Base-by-base conservation (phyloP, 2,113 vertebrate genomes). In the Carlito syrichta region DNA sequence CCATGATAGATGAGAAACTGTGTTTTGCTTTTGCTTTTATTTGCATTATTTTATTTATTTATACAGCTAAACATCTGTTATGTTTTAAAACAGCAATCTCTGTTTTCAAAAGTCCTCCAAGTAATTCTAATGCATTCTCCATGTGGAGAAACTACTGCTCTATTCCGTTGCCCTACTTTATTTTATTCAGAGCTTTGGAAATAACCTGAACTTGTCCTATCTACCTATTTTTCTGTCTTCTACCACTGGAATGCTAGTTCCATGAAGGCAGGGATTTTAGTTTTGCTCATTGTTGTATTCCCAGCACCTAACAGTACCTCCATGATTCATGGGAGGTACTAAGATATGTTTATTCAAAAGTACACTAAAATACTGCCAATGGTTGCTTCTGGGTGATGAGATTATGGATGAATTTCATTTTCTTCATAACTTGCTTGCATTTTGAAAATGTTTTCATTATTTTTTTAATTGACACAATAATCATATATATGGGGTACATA, bases 41-140 rank as follows among this genome's bases (percentile, higher is more conserved):
- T 97, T 94, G 52, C 23, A 91, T 91, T 52, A 40, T 14, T 87
- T 93, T 93, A 96, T 76, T 97, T 94, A 96, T 95, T 90, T 56
- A 92, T 90, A 52, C 94, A 5, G 4, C 71, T 81, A 22, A 86
- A 81, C 60, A 90, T 90, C 60, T 96, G 66, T 89, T 94, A 25
- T n/a, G n/a, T n/a, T n/a, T n/a, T n/a, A n/a, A n/a, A n/a, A n/a
- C n/a, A n/a, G n/a, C n/a, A n/a, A n/a, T n/a, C n/a, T n/a, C n/a
- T n/a, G n/a, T 52, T 96, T 50, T 69, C 77, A 62, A 30, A 88
- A 40, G 73, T 6, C 13, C 13, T 86, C 50, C 48, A 86, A 43
- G 25, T 12, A 7, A 45, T 58, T 74, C 66, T 69, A 23, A 45
- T 10, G 8, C 5, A 56, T 16, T n/a, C n/a, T n/a, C n/a, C n/a